Percentiles rank a stretch among this genome's conserved stretches.
phyloP scores from a whole-genome alignment of 1,140 invertebrate genomes.

The Nymphalis io region DNA sequence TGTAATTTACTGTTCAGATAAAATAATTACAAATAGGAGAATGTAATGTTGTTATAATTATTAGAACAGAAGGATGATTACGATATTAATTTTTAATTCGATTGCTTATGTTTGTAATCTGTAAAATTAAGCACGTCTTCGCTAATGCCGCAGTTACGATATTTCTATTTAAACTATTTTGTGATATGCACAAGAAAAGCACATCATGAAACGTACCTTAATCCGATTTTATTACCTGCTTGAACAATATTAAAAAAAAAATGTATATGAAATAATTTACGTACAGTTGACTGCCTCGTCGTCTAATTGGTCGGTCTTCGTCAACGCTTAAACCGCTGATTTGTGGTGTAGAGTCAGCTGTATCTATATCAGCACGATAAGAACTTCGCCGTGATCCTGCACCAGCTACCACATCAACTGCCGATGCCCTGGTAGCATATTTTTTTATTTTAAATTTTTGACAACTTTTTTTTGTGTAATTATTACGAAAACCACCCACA shows the following conservation, averaged over 20 bases:
- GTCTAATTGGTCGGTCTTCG: conserved; percentile 86
- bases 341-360: conserved; percentile 69
- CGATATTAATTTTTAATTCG: too few relatives aligned
- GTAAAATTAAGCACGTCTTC: too few relatives aligned
- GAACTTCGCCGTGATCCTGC: conserved; percentile 84
- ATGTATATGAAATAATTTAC: conserved; percentile 55
- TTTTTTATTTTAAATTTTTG: neutral
- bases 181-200: too few relatives aligned
- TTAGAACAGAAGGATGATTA: too few relatives aligned
- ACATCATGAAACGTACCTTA: neutral
- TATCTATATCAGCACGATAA: conserved; percentile 82
- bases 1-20: too few relatives aligned
- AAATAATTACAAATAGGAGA: too few relatives aligned
- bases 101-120: too few relatives aligned
- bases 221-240: neutral
- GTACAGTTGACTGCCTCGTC: conserved; percentile 90
- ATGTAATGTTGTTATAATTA: too few relatives aligned
- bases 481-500: neutral
- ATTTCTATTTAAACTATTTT: too few relatives aligned
- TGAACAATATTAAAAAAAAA: too few relatives aligned
- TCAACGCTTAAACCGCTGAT: conserved; percentile 83
- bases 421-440: conserved; percentile 83
- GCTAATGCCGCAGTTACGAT: too few relatives aligned
- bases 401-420: conserved; percentile 88
- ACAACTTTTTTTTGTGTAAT: neutral